Conservation (phyloP, 2,888 invertebrate genomes). For the Nymphalis urticae region DNA sequence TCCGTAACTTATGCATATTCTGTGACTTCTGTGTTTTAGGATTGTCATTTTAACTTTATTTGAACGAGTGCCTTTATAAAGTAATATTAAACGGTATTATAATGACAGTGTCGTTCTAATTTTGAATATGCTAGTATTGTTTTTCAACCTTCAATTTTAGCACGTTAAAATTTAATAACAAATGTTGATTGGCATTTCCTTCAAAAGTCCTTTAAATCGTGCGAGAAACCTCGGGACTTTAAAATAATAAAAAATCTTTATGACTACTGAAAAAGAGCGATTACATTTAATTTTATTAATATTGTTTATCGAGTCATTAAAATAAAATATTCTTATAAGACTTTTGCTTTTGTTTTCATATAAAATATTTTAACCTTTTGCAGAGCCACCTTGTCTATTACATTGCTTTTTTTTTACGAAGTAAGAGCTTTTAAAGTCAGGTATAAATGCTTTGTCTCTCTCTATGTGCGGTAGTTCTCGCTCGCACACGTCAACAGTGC, state of each 20-base stretch:
- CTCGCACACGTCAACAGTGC: constrained; percentile 59
- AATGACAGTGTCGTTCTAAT: background rate
- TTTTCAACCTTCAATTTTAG: constrained; percentile 5
- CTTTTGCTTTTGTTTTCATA: background rate
- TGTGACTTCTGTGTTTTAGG: background rate
- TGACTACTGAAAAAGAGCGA: too few relatives aligned
- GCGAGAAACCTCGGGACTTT: too few relatives aligned
- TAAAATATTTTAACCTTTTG: constrained; percentile 10
- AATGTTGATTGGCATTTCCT: too few relatives aligned
- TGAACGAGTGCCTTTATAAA: background rate
- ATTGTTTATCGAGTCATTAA: background rate
- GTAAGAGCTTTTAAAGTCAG: constrained; percentile 70
- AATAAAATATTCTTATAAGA: background rate
- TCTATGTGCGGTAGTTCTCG: constrained; percentile 47
- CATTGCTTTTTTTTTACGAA: constrained; percentile 16
- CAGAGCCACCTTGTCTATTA: constrained; percentile 40
- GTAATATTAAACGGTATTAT: too few relatives aligned
- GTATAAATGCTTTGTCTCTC: constrained; percentile 58
- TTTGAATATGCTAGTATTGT: background rate
- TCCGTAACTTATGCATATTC: background rate
- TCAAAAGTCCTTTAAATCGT: too few relatives aligned
- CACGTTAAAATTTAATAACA: background rate
- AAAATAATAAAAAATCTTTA: background rate
- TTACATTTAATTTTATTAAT: background rate
- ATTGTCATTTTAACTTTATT: background rate